Evolutionary conservation across 2,113 vertebrate genomes (phyloP), one percentile per base, ranked within the genome.

Genomic region (Rhea americana): DNA sequence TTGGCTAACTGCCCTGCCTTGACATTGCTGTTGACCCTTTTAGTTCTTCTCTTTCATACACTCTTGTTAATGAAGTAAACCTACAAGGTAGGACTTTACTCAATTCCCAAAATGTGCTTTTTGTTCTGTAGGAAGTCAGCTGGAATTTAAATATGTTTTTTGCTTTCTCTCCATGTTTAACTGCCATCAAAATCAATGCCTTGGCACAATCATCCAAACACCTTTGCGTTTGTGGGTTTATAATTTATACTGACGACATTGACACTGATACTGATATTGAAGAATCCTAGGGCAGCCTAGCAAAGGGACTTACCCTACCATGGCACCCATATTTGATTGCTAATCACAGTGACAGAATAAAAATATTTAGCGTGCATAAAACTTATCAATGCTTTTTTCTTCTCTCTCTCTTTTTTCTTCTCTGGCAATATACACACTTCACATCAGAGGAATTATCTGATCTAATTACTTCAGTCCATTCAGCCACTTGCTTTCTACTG

Each of bases 161-260:
- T 68, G 2, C 32, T 86, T 78, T 74, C 26, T 81, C 37, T 82
- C 37, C 47, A 78, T 21, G 22, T 65, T 74, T 45, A 72, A 20
- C 22, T 68, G 24, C 62, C 74, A 26, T 71, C 25, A 74, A 61
- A 76, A 63, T 59, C 45, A 74, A 58, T 45, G 30, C 43, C n/a
- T 30, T 3, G 14, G 37, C 55, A 48, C 65, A 16, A 4, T 48
- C 26, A 68, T 37, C 0, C 0, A 35, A n/a, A 45, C 22, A 30
- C n/a, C 24, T 41, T 79, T 48, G 39, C 8, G 3, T 37, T 5
- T 65, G 25, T 19, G 7, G 39, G 30, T 16, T 25, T 41, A 43
- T 19, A 43, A 18, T 35, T 39, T 39, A 26, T 26, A 66, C 24
- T 28, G 16, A 43, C 4, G 20, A 26, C 16, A 82, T 19, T 41